Base-by-base conservation (phyloP, 2,888 invertebrate species). In the Phyllotreta cruciferae region DNA sequence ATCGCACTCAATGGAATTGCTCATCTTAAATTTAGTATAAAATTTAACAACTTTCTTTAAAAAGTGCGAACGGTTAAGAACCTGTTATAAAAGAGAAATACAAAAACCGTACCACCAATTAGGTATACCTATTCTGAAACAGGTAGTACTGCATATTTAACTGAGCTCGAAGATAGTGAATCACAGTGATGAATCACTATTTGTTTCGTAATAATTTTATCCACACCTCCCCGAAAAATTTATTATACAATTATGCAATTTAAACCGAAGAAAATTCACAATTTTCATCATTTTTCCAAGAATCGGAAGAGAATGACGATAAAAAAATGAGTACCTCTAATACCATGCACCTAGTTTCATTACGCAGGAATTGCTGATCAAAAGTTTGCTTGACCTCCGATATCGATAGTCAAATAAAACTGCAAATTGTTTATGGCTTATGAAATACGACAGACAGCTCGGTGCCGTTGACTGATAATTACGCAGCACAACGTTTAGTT, bases 121-220 rank as follows among this genome's bases (percentile, higher is more conserved):
- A 50, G 10, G 35, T 36, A 50, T 50, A 50, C 6, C 5, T 50
- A 55, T n/a, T 54, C 52, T 47, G 36, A 42, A 55, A 63, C 64
- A 64, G 68, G 66, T 66, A 66, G 56, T 62, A 53, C 56, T 62
- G 63, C 63, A 65, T 49, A 60, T 62, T 65, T 65, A 63, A 64
- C 58, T 66, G 63, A 37, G 38, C 24, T 34, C 8, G 52, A 11
- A 70, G 69, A 69, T 66, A 63, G 69, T 72, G 72, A 72, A 70
- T 72, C 72, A 72, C 66, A 61, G 56, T 67, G 69, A 69, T 72
- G 72, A 72, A 70, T 72, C 70, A 72, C 64, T 63, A 35, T 49
- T 14, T 38, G 56, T 71, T 70, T 70, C 64, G 69, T 24, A 47
- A 47, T 47, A n/a, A n/a, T n/a, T n/a, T n/a, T n/a, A n/a, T n/a